Evolutionary conservation across 1,140 invertebrate genomes (phyloP).

Genomic region (Papilio machaon): DNA sequence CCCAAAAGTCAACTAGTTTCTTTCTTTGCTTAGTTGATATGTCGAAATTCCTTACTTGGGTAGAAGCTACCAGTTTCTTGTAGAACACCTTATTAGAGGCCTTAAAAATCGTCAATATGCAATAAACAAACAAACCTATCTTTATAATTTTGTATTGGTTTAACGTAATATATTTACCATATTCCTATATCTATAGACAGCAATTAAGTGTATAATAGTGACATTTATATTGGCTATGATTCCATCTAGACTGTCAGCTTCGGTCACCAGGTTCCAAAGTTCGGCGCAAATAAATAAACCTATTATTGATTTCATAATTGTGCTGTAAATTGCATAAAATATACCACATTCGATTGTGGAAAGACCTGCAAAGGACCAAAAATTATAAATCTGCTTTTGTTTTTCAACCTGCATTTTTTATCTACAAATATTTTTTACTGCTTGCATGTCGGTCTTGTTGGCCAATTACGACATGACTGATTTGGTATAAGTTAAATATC

Average conservation of each 20-base stretch:
- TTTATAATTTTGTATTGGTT: background rate
- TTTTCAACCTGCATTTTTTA: background rate
- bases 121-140: background rate
- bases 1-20: slow-evolving; percentile 56
- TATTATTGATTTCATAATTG: slow-evolving; percentile 51
- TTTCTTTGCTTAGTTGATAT: slow-evolving; percentile 50
- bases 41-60: slow-evolving; percentile 61
- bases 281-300: slow-evolving; percentile 53
- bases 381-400: background rate
- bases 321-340: slow-evolving; percentile 55
- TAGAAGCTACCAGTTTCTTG: slow-evolving; percentile 56
- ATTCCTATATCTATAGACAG: slow-evolving; percentile 58
- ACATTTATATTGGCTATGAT: slow-evolving; percentile 59
- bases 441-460: background rate
- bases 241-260: slow-evolving; percentile 48
- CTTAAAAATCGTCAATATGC: slow-evolving; percentile 45
- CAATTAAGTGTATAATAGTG: slow-evolving; percentile 56
- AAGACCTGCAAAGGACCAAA: slow-evolving; percentile 50
- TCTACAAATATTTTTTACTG: background rate
- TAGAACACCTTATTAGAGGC: slow-evolving; percentile 52
- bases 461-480: background rate
- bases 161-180: slow-evolving; percentile 52
- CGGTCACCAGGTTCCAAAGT: slow-evolving; percentile 54
- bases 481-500: background rate
- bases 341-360: slow-evolving; percentile 49